These are phyloP conservation scores for Limenitis camilla DNA, from an alignment of 2,888 invertebrate species.

Conservation along the genomic window DNA sequence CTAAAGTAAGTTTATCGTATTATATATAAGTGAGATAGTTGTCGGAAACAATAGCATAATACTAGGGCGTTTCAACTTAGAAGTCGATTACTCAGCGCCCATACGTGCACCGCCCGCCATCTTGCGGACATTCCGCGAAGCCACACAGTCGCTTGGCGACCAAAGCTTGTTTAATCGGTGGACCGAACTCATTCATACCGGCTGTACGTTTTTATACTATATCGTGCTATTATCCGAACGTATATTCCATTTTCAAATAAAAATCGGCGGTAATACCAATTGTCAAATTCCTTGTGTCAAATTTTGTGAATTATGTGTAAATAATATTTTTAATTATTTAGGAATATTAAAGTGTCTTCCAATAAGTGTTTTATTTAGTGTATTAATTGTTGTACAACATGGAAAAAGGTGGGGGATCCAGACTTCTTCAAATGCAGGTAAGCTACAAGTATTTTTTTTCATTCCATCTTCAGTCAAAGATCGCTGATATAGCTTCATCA, in stretches of 20 bases:
- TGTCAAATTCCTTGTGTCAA: constrained; percentile 44
- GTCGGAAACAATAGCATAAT: neutral
- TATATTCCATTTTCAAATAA: constrained; percentile 28
- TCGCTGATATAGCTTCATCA: too few relatives aligned
- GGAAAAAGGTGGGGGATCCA: constrained; percentile 60
- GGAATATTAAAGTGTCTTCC: constrained; percentile 38
- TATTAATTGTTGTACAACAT: constrained; percentile 30
- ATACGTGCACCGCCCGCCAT: constrained; percentile 55
- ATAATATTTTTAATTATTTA: constrained; percentile 28
- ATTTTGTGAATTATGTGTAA: constrained; percentile 48
- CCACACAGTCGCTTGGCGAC: constrained; percentile 27
- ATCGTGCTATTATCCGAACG: constrained; percentile 2
- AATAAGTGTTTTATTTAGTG: constrained; percentile 28
- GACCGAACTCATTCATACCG: constrained; percentile 20
- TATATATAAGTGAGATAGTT: too few relatives aligned
- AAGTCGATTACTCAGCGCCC: constrained; percentile 57
- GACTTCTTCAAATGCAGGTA: constrained; percentile 67
- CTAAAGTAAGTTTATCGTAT: neutral
- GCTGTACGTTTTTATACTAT: constrained; percentile 19
- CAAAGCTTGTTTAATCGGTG: constrained; percentile 61
- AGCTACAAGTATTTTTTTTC: constrained; percentile 27
- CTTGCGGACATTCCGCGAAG: constrained; percentile 41
- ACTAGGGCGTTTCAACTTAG: constrained; percentile 49
- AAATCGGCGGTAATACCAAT: constrained; percentile 31
- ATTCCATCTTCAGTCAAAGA: too few relatives aligned